Percentiles rank a stretch among this genome's conserved stretches.
phyloP scores from a whole-genome alignment of 2,113 vertebrate genomes.

The Megaceryle torquata region DNA sequence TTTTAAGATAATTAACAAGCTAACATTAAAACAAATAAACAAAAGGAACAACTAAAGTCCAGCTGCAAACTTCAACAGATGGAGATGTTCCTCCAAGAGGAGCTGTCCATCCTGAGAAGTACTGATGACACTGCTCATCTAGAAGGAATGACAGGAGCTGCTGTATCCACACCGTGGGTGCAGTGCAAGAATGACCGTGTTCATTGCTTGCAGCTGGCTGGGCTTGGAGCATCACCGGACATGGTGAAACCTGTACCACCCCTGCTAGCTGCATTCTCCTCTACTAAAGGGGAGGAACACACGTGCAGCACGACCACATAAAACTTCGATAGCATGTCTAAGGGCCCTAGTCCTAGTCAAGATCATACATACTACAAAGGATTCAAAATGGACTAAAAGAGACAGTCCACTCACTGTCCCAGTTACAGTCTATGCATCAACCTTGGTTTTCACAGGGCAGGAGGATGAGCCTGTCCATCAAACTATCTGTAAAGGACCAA shows the following conservation, averaged over 20 bases:
- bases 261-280: background rate
- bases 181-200: fast-evolving
- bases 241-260: fast-evolving
- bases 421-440: background rate
- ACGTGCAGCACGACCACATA: fast-evolving
- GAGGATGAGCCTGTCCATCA: background rate
- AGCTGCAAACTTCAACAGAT: background rate
- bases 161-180: fast-evolving
- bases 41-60: background rate
- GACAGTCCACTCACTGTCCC: background rate
- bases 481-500: background rate
- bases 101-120: background rate
- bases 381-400: background rate
- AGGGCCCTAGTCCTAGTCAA: background rate
- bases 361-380: background rate
- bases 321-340: fast-evolving
- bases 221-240: background rate
- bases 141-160: background rate
- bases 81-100: background rate
- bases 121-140: background rate
- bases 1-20: slow-evolving; percentile 13
- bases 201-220: fast-evolving
- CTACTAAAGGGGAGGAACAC: background rate
- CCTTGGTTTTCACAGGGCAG: background rate
- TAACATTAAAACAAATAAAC: slow-evolving; percentile 44